A percentile compares a stretch with the other conserved stretches of the same genome.
These are phyloP conservation scores for Dromaius novaehollandiae DNA, from an alignment of 2,113 vertebrate species.

Conservation along the genomic window DNA sequence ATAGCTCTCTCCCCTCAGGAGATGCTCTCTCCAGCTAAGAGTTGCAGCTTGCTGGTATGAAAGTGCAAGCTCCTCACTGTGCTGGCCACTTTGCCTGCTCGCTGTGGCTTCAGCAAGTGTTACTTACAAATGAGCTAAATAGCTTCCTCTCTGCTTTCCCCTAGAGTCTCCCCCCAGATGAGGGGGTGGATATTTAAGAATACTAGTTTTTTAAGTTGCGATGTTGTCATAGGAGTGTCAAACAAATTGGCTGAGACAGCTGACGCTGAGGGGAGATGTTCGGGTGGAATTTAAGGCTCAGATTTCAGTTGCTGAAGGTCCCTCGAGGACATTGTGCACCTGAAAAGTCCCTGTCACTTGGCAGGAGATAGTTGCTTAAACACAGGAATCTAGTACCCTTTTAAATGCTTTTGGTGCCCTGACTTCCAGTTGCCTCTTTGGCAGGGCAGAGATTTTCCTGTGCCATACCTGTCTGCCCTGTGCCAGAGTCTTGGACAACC, in stretches of 20 bases:
- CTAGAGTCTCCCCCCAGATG: not conserved
- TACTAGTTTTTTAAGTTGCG: not conserved
- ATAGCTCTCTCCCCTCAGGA: not conserved
- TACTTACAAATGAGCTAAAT: not conserved
- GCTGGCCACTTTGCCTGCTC: not conserved
- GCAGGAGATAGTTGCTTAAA: not conserved
- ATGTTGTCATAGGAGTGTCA: not conserved
- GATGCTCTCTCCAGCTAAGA: not conserved
- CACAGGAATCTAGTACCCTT: not conserved
- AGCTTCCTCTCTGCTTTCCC: not conserved
- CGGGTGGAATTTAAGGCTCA: not conserved
- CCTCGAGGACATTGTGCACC: not conserved
- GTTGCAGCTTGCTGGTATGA: rapidly evolving
- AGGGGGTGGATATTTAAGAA: not conserved
- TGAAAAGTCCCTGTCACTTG: not conserved
- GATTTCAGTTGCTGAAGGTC: not conserved
- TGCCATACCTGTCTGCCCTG: not conserved
- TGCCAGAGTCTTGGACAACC: not conserved
- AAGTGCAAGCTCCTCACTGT: not conserved
- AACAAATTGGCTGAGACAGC: not conserved
- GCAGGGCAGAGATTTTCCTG: not conserved
- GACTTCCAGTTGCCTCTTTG: not conserved
- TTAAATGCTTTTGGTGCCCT: not conserved
- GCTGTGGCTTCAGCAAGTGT: not conserved
- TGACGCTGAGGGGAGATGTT: too few relatives aligned